phyloP scores from a whole-genome alignment of 2,113 vertebrate species.

The Saguinus imperator region DNA sequence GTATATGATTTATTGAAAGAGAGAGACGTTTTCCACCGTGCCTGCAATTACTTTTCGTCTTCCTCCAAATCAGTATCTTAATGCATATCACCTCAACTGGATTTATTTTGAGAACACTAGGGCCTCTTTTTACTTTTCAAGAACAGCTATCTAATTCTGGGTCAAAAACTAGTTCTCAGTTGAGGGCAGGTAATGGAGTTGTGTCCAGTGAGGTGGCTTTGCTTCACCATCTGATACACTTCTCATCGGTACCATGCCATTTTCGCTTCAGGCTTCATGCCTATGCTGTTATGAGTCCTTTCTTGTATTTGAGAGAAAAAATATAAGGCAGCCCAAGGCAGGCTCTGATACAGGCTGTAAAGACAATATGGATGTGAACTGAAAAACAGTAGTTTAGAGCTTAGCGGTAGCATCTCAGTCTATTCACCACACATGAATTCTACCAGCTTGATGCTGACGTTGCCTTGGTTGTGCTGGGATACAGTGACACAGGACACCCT shows the following conservation, averaged over 20 bases:
- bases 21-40: neutral
- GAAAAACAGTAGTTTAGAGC: neutral
- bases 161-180: neutral
- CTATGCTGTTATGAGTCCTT: neutral
- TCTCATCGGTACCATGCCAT: accelerated
- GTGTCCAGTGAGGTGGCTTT: neutral
- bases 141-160: neutral
- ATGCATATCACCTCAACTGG: neutral
- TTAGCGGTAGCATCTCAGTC: neutral
- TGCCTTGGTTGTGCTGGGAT: neutral
- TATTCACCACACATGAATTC: neutral
- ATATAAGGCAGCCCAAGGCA: neutral
- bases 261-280: neutral
- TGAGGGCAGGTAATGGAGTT: neutral
- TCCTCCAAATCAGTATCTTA: slow-evolving; percentile 37
- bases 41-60: slow-evolving; percentile 31
- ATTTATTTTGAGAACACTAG: neutral
- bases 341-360: neutral
- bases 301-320: neutral
- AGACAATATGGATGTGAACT: neutral
- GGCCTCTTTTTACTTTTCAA: neutral
- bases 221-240: neutral
- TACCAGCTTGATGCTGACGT: accelerated
- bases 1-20: neutral
- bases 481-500: neutral